These are phyloP conservation scores for Gephyroberyx darwinii DNA, from an alignment of 2,797 vertebrate genomes.

Conservation along the genomic window DNA sequence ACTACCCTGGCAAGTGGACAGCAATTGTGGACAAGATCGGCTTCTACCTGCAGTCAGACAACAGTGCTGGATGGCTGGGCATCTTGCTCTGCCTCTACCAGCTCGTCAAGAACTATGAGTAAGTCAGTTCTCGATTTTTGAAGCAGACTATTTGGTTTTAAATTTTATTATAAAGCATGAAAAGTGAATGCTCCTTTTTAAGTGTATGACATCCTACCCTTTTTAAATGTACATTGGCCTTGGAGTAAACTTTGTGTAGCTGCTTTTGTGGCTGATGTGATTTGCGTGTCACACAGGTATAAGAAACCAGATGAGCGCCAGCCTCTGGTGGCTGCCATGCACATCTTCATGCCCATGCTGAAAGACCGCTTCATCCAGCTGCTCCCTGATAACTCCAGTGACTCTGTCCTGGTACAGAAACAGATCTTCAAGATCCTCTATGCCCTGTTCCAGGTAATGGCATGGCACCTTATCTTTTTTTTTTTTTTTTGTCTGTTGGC, in stretches of 20 bases:
- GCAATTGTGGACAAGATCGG: slow-evolving; percentile 98
- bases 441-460: slow-evolving; percentile 95
- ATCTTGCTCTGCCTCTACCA: slow-evolving; percentile 99
- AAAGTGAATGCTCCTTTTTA: too few species aligned
- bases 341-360: slow-evolving; percentile 97
- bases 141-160: too few species aligned
- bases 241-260: neutral
- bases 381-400: slow-evolving; percentile 90
- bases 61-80: slow-evolving; percentile 95
- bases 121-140: slow-evolving; percentile 62
- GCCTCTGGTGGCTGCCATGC: slow-evolving; percentile 97
- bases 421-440: slow-evolving; percentile 99
- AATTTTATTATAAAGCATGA: too few species aligned
- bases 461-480: neutral
- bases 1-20: slow-evolving; percentile 98
- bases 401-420: slow-evolving; percentile 98
- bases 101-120: slow-evolving; percentile 99
- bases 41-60: slow-evolving; percentile 97
- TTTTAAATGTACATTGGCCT: neutral
- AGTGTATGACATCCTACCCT: too few species aligned
- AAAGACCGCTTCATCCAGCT: slow-evolving; percentile 97
- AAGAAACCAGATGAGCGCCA: slow-evolving; percentile 97
- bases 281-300: slow-evolving; percentile 82
- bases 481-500: neutral
- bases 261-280: slow-evolving; percentile 10